phyloP scores from a whole-genome alignment of 2,888 invertebrate genomes.

The Tubiluchus corallicola region DNA sequence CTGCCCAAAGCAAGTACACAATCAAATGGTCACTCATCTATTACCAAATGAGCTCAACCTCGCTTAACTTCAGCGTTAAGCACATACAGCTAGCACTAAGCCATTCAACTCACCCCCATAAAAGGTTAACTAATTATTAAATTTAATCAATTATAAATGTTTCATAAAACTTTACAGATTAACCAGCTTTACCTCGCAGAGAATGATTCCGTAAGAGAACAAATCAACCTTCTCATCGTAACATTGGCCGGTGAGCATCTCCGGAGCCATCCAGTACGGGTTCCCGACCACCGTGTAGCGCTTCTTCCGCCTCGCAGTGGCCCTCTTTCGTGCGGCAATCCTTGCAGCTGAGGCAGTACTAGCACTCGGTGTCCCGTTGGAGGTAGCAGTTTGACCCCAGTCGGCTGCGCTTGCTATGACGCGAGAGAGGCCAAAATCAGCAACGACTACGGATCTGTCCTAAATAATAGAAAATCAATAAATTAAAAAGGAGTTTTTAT shows the following conservation, averaged over 20 bases:
- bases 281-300: conserved; percentile 89
- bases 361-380: conserved; percentile 13
- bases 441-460: conserved; percentile 80
- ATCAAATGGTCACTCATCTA: too few species aligned
- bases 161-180: not conserved
- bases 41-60: too few species aligned
- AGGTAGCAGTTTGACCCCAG: too few species aligned
- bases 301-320: conserved; percentile 57
- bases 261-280: conserved; percentile 97
- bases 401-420: conserved; percentile 28
- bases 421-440: conserved; percentile 81
- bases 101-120: too few species aligned
- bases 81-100: too few species aligned
- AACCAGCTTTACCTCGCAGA: conserved; percentile 56
- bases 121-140: too few species aligned
- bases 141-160: not conserved
- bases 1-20: too few species aligned
- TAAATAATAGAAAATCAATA: too few species aligned
- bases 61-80: too few species aligned
- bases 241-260: conserved; percentile 90
- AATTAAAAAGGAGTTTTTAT: too few species aligned
- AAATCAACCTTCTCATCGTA: conserved; percentile 93
- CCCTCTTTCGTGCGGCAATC: conserved; percentile 36
- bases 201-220: conserved; percentile 82
- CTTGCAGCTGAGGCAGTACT: conserved; percentile 14